Evolutionary conservation across 2,797 vertebrate genomes (phyloP), one percentile per base, ranked within the genome.

Genomic region (Philypnodon macrostomus): DNA sequence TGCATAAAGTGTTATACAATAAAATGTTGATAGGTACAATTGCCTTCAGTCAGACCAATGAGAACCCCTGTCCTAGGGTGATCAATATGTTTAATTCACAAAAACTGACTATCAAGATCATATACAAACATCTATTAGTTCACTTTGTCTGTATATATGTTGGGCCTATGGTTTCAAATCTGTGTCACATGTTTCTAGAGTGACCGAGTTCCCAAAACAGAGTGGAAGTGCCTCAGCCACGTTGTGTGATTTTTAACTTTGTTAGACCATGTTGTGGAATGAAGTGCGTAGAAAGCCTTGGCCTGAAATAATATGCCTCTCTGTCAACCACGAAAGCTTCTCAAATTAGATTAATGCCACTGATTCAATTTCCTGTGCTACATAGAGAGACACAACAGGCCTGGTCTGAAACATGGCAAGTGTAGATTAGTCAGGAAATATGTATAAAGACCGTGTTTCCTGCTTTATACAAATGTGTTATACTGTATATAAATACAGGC

Each of bases 331-430:
- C 40, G 23, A 77, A 73, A 74, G 56, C 61, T 61, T 33, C 51
- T 34, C 21, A 63, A 80, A 86, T 86, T 74, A 17, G 72, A 81
- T 84, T 83, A 87, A 75, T 80, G 62, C 16, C 53, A 60, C 73
- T 85, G 71, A 86, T 88, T 79, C 49, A 77, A 88, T 87, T 87
- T 86, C 81, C 82, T 81, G 57, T 58, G 66, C 51, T 51, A 18
- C 13, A 67, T 45, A 26, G 47, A 52, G 59, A 56, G 50, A 63
- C 59, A 58, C 63, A 69, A 39, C 52, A 44, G 39, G 33, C 12
- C 40, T 42, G 17, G 63, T 70, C 39, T 72, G 34, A 55, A 18
- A 30, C 27, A 17, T 3, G n/a, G n/a, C n/a, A n/a, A 40, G 33
- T 34, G 44, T 47, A 57, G 12, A 13, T 55, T 45, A 47, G 35